phyloP scores from a whole-genome alignment of 2,888 invertebrate genomes.

The Cecidostiba fungosa region DNA sequence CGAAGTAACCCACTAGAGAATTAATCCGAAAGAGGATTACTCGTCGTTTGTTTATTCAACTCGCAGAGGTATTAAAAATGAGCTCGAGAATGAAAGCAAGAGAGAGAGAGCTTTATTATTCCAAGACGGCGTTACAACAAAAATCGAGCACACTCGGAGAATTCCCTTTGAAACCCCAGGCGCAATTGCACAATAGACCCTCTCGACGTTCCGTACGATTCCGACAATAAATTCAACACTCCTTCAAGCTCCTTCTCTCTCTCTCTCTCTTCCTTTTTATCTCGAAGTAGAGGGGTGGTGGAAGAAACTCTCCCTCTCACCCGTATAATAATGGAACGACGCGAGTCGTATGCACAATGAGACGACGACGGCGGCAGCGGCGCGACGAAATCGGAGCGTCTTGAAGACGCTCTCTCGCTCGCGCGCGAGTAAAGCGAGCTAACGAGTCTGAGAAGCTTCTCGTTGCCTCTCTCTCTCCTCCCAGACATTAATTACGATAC shows the following conservation, averaged over 20 bases:
- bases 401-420: not conserved
- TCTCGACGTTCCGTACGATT: not conserved
- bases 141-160: not conserved
- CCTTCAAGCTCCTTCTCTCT: not conserved
- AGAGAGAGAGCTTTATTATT: not conserved
- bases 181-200: constrained; percentile 12
- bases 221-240: constrained; percentile 14
- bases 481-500: constrained; percentile 53
- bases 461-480: constrained; percentile 2
- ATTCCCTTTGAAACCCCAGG: not conserved
- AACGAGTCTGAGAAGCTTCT: constrained; percentile 23
- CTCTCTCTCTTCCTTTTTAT: constrained; percentile 7
- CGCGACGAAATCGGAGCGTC: constrained; percentile 19
- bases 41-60: not conserved
- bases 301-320: constrained; percentile 7
- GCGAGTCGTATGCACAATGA: constrained; percentile 21
- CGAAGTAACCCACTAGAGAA: not conserved
- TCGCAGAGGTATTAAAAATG: not conserved
- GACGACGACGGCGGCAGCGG: constrained; percentile 7
- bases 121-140: not conserved
- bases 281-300: not conserved
- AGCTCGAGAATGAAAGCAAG: not conserved
- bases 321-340: constrained; percentile 15
- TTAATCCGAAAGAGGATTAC: not conserved
- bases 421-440: constrained; percentile 14